Conservation (phyloP, 2,113 vertebrate genomes). For the Onychostoma macrolepis region DNA sequence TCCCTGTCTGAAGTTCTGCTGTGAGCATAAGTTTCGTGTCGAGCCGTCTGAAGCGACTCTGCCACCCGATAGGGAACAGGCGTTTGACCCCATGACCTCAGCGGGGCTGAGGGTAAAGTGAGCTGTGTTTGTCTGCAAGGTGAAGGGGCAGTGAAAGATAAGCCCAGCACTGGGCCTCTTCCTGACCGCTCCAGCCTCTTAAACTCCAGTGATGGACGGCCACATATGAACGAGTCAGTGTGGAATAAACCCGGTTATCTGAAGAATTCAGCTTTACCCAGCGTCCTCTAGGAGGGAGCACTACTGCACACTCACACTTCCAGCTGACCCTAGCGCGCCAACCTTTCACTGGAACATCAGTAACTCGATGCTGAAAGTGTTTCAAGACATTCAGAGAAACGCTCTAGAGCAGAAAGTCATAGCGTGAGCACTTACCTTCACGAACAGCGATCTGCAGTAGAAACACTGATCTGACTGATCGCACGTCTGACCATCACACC, state of each 20-base stretch:
- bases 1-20: neutral
- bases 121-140: conserved; percentile 61
- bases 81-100: conserved; percentile 57
- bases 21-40: neutral
- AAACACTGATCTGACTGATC: neutral
- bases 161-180: too few relatives aligned
- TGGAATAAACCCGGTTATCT: too few relatives aligned
- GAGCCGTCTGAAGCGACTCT: neutral
- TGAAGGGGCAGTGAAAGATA: conserved; percentile 60
- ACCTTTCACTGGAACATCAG: too few relatives aligned
- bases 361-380: too few relatives aligned
- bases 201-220: too few relatives aligned
- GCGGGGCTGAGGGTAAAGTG: conserved; percentile 54
- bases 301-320: too few relatives aligned
- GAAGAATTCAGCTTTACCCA: too few relatives aligned
- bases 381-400: neutral
- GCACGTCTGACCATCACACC: too few relatives aligned
- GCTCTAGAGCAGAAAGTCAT: neutral
- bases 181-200: too few relatives aligned
- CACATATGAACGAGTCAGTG: too few relatives aligned
- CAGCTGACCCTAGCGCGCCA: too few relatives aligned
- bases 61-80: conserved; percentile 61
- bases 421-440: neutral
- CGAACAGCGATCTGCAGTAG: neutral
- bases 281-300: too few relatives aligned